Conservation (phyloP, 2,888 invertebrate genomes). For the Rugalucina vietnamica region DNA sequence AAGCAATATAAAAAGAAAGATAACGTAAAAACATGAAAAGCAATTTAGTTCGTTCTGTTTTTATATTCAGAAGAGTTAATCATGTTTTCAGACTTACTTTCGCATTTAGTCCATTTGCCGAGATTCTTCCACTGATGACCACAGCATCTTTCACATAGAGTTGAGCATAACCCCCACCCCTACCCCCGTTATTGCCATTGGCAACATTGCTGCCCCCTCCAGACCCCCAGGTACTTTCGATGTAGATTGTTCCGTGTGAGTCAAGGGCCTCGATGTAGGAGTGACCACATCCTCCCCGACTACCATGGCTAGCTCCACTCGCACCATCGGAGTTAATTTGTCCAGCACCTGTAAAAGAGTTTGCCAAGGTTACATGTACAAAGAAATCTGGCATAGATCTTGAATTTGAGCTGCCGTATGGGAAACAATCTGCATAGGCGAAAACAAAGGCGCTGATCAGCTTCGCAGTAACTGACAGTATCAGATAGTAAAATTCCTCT, state of each 20-base stretch:
- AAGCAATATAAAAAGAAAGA: too few relatives aligned
- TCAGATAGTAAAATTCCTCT: too few relatives aligned
- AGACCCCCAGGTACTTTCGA: constrained; percentile 67
- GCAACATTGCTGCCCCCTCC: constrained; percentile 67
- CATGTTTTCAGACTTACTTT: constrained; percentile 51
- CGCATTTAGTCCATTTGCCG: constrained; percentile 56
- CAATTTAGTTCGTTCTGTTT: too few relatives aligned
- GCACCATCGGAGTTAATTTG: constrained; percentile 53
- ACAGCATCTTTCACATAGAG: constrained; percentile 46
- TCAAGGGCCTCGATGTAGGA: constrained; percentile 40
- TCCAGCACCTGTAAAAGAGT: constrained; percentile 36
- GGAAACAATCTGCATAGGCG: too few relatives aligned
- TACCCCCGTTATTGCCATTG: constrained; percentile 57
- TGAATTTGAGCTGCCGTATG: too few relatives aligned
- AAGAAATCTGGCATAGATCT: too few relatives aligned
- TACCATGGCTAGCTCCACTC: constrained; percentile 71
- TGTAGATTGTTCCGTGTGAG: constrained; percentile 68
- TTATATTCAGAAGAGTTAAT: too few relatives aligned
- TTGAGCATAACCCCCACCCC: constrained; percentile 70
- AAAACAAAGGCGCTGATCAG: too few relatives aligned
- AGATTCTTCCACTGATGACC: constrained; percentile 41
- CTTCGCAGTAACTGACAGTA: too few relatives aligned
- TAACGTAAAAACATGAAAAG: too few relatives aligned
- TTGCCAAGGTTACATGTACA: too few relatives aligned
- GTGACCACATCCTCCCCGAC: constrained; percentile 67